These are phyloP conservation scores for Ormyrus rosae DNA, from an alignment of 2,888 invertebrate genomes.

Conservation along the genomic window DNA sequence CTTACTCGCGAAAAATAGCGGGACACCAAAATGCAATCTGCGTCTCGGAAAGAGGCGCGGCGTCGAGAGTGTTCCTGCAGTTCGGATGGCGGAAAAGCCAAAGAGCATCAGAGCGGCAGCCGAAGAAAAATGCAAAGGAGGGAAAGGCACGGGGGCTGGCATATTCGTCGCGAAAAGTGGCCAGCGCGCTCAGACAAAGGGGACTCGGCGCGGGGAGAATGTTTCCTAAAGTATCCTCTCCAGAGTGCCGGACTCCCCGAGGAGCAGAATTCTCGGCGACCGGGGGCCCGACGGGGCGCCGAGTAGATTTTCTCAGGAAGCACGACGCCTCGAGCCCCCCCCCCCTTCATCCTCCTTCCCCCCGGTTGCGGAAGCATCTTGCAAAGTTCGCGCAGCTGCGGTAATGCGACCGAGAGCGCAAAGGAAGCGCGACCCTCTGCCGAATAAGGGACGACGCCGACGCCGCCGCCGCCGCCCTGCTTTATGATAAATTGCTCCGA, in stretches of 20 bases:
- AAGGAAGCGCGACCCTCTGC: neutral
- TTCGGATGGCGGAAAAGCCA: too few relatives aligned
- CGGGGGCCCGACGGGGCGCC: neutral
- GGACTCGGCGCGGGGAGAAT: conserved; percentile 12
- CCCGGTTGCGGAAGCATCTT: conserved; percentile 53
- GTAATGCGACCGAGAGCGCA: conserved; percentile 20
- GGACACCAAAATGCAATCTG: conserved; percentile 35
- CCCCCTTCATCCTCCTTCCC: neutral
- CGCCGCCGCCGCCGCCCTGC: neutral
- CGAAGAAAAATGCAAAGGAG: conserved; percentile 8
- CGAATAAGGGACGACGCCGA: neutral
- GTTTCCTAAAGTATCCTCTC: conserved; percentile 11
- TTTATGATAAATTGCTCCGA: conserved; percentile 51
- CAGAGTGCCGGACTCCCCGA: conserved; percentile 14
- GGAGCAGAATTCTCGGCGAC: conserved; percentile 1
- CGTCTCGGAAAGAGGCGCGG: neutral
- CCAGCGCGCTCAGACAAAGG: conserved; percentile 3
- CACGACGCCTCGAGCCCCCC: neutral
- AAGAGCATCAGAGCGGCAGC: neutral
- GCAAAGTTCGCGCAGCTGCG: conserved; percentile 40
- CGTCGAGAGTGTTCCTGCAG: too few relatives aligned
- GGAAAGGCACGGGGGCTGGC: conserved; percentile 1
- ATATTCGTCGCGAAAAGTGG: conserved; percentile 23
- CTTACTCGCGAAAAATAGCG: neutral
- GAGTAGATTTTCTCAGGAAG: conserved; percentile 39